Conservation (phyloP, 2,888 invertebrate genomes). For the Chalcis sispes region DNA sequence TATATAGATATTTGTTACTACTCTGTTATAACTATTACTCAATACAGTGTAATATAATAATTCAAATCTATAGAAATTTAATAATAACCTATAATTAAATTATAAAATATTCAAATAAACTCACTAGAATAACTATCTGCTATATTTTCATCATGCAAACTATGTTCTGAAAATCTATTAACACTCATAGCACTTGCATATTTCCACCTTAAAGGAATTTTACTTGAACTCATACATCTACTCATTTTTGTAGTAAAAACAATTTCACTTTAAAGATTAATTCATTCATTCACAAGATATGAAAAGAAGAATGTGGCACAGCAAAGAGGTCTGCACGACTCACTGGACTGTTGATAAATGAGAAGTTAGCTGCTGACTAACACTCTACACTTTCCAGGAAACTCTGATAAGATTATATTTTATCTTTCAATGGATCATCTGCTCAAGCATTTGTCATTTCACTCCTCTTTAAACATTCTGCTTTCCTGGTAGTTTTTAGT, state of each 20-base stretch:
- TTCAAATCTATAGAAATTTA: no score
- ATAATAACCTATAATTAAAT: no score
- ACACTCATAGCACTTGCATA: conserved; percentile 65
- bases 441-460: conserved; percentile 26
- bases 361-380: conserved; percentile 50
- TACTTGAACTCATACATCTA: conserved; percentile 27
- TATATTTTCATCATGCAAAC: conserved; percentile 63
- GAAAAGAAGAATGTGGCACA: not conserved
- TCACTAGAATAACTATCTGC: conserved; percentile 61
- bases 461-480: conserved; percentile 38
- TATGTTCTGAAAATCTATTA: conserved; percentile 69
- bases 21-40: no score
- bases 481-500: conserved; percentile 46
- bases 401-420: conserved; percentile 56
- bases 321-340: not conserved
- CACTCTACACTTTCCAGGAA: conserved; percentile 38
- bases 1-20: no score
- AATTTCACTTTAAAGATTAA: conserved; percentile 20
- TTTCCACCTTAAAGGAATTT: conserved; percentile 63
- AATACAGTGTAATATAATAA: no score
- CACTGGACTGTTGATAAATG: conserved; percentile 35
- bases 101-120: conserved; percentile 47
- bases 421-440: conserved; percentile 52
- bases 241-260: conserved; percentile 40
- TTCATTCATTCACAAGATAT: conserved; percentile 16